phyloP scores from a whole-genome alignment of 2,797 vertebrate genomes.

The Pangasius macronema region DNA sequence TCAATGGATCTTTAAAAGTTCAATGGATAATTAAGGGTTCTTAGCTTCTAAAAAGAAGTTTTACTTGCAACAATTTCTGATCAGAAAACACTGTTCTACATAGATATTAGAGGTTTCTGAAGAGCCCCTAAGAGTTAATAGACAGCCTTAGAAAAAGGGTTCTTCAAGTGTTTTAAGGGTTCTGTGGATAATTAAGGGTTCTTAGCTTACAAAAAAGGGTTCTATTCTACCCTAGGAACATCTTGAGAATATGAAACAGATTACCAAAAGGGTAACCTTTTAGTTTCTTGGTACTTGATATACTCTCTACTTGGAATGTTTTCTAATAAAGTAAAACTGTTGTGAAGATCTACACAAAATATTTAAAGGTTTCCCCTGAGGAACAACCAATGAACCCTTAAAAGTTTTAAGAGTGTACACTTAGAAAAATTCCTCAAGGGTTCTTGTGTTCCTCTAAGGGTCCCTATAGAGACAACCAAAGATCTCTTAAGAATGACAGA shows the following conservation, averaged over 20 bases:
- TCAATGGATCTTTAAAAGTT: background rate
- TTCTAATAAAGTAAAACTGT: background rate
- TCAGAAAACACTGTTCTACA: background rate
- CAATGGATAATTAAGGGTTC: background rate
- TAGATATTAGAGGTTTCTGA: background rate
- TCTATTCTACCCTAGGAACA: background rate
- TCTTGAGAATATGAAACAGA: too few relatives aligned
- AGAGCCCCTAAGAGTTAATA: background rate
- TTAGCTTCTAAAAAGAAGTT: background rate
- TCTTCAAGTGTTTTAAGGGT: background rate
- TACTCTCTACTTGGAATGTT: background rate
- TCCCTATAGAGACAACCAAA: background rate
- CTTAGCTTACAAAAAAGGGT: background rate
- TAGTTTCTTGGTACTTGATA: background rate
- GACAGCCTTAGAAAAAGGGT: background rate
- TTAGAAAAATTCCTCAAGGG: background rate
- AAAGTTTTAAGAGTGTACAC: background rate
- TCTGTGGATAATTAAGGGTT: background rate
- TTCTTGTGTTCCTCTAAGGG: background rate
- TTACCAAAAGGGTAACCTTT: too few relatives aligned
- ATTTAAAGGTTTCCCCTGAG: background rate
- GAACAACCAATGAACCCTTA: background rate
- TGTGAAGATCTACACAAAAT: background rate
- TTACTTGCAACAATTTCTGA: background rate
- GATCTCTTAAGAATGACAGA: background rate